Percentiles rank a stretch among this genome's conserved stretches.
Conservation (phyloP, 2,113 vertebrate species). For the Micronisus gabar region DNA sequence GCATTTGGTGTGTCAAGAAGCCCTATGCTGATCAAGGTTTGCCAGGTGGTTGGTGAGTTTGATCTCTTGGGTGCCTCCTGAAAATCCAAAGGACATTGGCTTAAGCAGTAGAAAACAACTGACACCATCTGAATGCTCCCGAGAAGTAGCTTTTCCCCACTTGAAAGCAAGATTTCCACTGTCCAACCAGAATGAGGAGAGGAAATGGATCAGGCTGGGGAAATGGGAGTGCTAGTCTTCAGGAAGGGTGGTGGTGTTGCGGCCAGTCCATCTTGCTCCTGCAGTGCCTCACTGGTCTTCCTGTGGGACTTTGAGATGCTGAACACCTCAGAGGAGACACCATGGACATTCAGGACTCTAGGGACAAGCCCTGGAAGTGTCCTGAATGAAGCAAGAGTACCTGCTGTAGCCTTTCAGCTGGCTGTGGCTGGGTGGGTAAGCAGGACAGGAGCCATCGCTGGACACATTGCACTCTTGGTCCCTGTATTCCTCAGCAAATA, state of each 20-base stretch:
- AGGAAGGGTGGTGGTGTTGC: not conserved
- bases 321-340: not conserved
- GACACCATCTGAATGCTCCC: not conserved
- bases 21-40: rapidly evolving
- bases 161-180: not conserved
- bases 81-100: not conserved
- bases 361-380: not conserved
- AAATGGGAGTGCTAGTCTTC: not conserved
- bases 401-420: not conserved
- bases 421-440: not conserved
- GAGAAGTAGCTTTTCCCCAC: not conserved
- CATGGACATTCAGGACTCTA: not conserved
- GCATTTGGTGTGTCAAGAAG: not conserved
- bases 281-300: not conserved
- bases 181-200: not conserved
- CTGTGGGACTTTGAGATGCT: not conserved
- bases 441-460: not conserved
- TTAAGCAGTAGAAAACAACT: not conserved
- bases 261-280: not conserved
- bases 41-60: not conserved
- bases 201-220: not conserved
- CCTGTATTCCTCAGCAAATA: not conserved
- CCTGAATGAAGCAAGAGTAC: not conserved
- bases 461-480: not conserved
- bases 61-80: not conserved